Evolutionary conservation across 37 sponge, comb jelly and placozoan species (phyloP), one percentile per base, ranked within the genome.

Genomic region (Oscarella lobularis): DNA sequence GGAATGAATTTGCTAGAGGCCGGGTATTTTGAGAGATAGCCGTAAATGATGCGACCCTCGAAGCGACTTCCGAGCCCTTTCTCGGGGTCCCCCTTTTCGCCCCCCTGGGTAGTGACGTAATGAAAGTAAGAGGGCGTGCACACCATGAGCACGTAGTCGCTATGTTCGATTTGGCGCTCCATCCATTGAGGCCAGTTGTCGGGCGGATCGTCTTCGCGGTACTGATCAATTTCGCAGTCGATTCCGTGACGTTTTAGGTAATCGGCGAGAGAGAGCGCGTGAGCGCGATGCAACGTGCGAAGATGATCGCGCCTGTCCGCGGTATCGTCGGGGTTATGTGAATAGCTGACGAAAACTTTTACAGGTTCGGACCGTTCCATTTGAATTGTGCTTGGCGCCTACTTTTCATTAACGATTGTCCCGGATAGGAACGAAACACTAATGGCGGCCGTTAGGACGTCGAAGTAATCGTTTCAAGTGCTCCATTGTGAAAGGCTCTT

Each of bases 311-410:
- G 60, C 60, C 20, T 9, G 20, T 27, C 20, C 20, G 9, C 60
- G 9, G 9, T 9, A 48, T 48, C 60, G 14, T 9, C 20, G 20
- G 60, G 60, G 60, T 48, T 20, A 20, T 48, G 60, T 20, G 60
- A 27, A 48, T 48, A 48, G 60, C 60, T 48, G 60, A 48, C 60
- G 60, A 48, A 48, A 20, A 48, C 60, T 48, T 48, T 48, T n/a
- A n/a, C n/a, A n/a, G n/a, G n/a, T n/a, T n/a, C n/a, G n/a, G n/a
- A n/a, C n/a, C n/a, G n/a, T n/a, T n/a, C n/a, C n/a, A n/a, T n/a
- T n/a, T n/a, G n/a, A n/a, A n/a, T n/a, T n/a, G n/a, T n/a, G n/a
- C n/a, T n/a, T n/a, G n/a, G n/a, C n/a, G n/a, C n/a, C n/a, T n/a
- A n/a, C n/a, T n/a, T n/a, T n/a, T n/a, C n/a, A n/a, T n/a, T n/a